Evolutionary conservation across 2,113 vertebrate genomes (phyloP).

Genomic region (Podocnemis expansa): DNA sequence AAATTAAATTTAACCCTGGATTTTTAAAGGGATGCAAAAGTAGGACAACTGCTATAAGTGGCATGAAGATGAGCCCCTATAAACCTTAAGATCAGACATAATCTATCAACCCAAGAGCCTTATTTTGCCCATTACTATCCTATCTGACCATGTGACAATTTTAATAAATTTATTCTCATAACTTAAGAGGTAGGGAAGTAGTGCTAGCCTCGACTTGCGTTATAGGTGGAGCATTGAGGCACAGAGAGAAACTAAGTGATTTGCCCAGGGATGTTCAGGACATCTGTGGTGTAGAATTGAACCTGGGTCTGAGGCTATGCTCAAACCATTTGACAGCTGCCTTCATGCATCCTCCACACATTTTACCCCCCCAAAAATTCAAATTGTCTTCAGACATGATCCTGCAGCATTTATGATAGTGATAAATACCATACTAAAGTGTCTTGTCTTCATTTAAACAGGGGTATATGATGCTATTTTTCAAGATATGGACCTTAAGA

Average conservation of each 20-base stretch:
- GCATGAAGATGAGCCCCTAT: background rate
- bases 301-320: background rate
- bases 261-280: background rate
- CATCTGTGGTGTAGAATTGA: background rate
- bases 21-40: background rate
- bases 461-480: rapidly evolving
- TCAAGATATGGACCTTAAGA: background rate
- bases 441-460: background rate
- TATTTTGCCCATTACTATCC: no score
- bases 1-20: background rate
- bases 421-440: rapidly evolving
- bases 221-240: background rate
- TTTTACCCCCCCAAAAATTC: background rate
- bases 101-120: background rate
- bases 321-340: background rate
- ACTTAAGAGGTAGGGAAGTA: background rate
- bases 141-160: no score
- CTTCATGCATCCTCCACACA: no score
- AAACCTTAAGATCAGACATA: background rate
- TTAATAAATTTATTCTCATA: no score
- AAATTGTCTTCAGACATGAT: background rate
- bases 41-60: background rate
- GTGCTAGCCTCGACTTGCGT: background rate
- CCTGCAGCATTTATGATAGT: background rate
- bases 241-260: background rate